phyloP scores from a whole-genome alignment of 2,797 vertebrate species.

The Enteromius thamalakanensis region DNA sequence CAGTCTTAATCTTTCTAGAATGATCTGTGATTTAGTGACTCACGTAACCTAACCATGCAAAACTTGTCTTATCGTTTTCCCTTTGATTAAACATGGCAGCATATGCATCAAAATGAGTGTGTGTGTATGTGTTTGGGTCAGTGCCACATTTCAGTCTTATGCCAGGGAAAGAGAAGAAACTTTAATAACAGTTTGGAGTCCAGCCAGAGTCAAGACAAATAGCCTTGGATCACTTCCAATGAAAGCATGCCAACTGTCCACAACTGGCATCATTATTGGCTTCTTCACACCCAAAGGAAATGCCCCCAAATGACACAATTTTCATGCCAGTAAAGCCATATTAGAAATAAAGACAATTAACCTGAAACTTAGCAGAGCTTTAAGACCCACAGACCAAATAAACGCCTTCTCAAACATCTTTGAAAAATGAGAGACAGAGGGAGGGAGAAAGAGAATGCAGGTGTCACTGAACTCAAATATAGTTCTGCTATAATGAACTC shows the following conservation, averaged over 20 bases:
- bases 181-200: conserved; percentile 69
- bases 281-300: conserved; percentile 53
- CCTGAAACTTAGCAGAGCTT: conserved; percentile 37
- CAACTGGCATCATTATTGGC: conserved; percentile 52
- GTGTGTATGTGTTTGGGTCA: conserved; percentile 62
- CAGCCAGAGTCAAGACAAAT: conserved; percentile 70
- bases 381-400: conserved; percentile 34
- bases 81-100: conserved; percentile 43
- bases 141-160: conserved; percentile 70
- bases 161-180: conserved; percentile 66
- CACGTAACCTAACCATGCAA: background rate
- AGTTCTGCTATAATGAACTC: conserved; percentile 49
- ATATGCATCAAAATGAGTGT: conserved; percentile 54
- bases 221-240: conserved; percentile 63
- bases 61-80: conserved; percentile 39
- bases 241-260: conserved; percentile 52
- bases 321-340: conserved; percentile 18
- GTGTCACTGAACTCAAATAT: conserved; percentile 15
- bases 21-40: conserved; percentile 21
- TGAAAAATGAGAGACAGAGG: conserved; percentile 4
- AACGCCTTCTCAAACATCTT: conserved; percentile 22
- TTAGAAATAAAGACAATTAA: conserved; percentile 22
- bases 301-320: conserved; percentile 48
- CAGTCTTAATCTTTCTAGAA: conserved; percentile 29
- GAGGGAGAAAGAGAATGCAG: conserved; percentile 14